These are phyloP conservation scores for Diadumene lineata DNA, from an alignment of 92 coral and sea anemone species.

Conservation along the genomic window DNA sequence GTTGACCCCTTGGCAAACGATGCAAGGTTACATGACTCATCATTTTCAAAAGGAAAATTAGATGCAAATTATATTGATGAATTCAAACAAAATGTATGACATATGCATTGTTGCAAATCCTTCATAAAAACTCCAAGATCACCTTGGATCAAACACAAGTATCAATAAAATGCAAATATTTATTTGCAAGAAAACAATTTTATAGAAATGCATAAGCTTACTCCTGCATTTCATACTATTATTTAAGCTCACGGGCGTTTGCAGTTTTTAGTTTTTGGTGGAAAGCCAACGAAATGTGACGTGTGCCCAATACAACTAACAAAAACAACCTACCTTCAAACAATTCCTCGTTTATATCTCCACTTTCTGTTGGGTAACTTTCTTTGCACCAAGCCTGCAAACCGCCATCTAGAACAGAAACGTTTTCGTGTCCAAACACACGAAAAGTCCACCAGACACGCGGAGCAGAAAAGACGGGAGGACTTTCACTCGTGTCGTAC, in stretches of 20 bases:
- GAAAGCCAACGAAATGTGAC: too few species aligned
- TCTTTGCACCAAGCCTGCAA: conserved; percentile 78
- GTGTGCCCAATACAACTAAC: too few species aligned
- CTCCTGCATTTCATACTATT: too few species aligned
- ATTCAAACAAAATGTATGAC: too few species aligned
- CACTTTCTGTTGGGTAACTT: conserved; percentile 72
- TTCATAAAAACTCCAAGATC: too few species aligned
- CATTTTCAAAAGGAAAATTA: not conserved
- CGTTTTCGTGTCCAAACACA: conserved; percentile 84
- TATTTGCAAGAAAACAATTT: too few species aligned
- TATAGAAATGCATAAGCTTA: too few species aligned
- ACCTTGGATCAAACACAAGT: too few species aligned
- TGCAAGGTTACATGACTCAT: not conserved
- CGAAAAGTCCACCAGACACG: conserved; percentile 98
- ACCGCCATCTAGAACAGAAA: conserved; percentile 93
- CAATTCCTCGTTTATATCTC: conserved; percentile 44
- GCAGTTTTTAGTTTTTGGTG: too few species aligned
- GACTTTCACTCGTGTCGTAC: conserved; percentile 74
- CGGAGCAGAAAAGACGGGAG: conserved; percentile 88
- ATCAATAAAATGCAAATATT: too few species aligned
- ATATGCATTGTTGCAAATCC: too few species aligned
- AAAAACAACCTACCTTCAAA: conserved; percentile 7
- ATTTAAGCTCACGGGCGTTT: too few species aligned
- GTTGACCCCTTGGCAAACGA: not conserved
- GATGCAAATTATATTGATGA: not conserved